Evolutionary conservation across 2,113 vertebrate genomes (phyloP), one percentile per base, ranked within the genome.

Genomic region (Cathartes aura): DNA sequence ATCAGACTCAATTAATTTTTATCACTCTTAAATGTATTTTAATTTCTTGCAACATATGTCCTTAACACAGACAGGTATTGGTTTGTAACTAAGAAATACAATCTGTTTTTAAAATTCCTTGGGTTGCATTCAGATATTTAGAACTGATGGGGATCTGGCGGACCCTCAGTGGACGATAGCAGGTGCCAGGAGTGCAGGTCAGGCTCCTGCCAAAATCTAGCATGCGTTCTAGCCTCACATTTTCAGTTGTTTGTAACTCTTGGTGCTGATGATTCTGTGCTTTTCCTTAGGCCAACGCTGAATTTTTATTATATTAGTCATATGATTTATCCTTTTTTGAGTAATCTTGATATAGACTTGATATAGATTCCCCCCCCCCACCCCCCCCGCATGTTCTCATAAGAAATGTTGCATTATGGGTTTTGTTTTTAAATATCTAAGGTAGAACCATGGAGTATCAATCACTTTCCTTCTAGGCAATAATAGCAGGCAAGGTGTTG

Each of bases 31-130:
- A 93, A 48, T 91, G 34, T 89, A 87, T 94, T 95, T 92, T 80
- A 89, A 87, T 96, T 92, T 97, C 73, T 96, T 96, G 81, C 32
- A 76, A 53, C 53, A 6, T 85, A 56, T 47, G 45, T 96, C 78
- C 73, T 64, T 71, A 89, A 60, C 53, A 34, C 26, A 73, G 63
- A 36, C 79, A 96, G 87, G 64, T 94, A 94, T 94, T 78, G 48
- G 43, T 93, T 91, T 91, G 76, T 89, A 82, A 62, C 43, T 55
- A 76, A 91, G 52, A 92, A 96, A 82, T 94, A 45, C 62, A 68
- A 32, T 89, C 89, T 87, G 76, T 55, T 91, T 96, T 93, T 79
- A 80, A 73, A 96, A 94, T 89, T 89, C 56, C 50, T 94, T 94
- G 66, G 70, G 58, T 70, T 89, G 23, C 16, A 30, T 93, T 93